Percentiles rank a stretch among this genome's conserved stretches.
phyloP scores from a whole-genome alignment of 2,888 invertebrate genomes.

The Drosophila prolongata region DNA sequence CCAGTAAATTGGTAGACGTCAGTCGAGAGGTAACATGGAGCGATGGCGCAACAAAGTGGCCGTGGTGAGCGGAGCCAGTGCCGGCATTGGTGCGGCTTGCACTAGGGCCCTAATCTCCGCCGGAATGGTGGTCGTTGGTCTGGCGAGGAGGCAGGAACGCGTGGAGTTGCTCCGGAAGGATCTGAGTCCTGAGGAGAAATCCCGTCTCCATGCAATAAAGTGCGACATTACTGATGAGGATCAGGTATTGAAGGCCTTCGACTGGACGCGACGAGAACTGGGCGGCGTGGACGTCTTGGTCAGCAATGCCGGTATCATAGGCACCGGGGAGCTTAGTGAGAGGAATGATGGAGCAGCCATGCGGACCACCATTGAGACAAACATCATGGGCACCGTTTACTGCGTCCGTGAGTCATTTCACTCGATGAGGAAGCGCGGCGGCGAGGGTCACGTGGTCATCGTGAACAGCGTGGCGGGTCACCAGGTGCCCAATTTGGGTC shows the following conservation, averaged over 20 bases:
- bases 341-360: conserved; percentile 73
- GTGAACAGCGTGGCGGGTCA: conserved; percentile 84
- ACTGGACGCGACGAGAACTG: conserved; percentile 85
- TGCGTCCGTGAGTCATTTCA: conserved; percentile 85
- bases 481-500: conserved; percentile 81
- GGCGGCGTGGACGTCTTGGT: conserved; percentile 87
- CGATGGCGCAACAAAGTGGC: conserved; percentile 87
- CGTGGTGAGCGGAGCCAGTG: conserved; percentile 88
- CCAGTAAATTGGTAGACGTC: conserved; percentile 17
- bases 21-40: conserved; percentile 83
- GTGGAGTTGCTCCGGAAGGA: conserved; percentile 66
- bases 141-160: conserved; percentile 85
- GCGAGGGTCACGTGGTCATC: conserved; percentile 86
- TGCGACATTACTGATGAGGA: conserved; percentile 86
- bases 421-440: conserved; percentile 84
- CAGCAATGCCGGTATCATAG: conserved; percentile 87
- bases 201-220: conserved; percentile 71
- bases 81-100: conserved; percentile 87
- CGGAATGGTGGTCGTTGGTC: conserved; percentile 86
- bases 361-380: conserved; percentile 84
- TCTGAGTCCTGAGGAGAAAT: conserved; percentile 55
- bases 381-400: conserved; percentile 85
- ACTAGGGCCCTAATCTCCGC: conserved; percentile 84
- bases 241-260: conserved; percentile 86
- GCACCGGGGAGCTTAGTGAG: conserved; percentile 73